phyloP scores from a whole-genome alignment of 2,797 vertebrate genomes.

The Cephalopachus bancanus region DNA sequence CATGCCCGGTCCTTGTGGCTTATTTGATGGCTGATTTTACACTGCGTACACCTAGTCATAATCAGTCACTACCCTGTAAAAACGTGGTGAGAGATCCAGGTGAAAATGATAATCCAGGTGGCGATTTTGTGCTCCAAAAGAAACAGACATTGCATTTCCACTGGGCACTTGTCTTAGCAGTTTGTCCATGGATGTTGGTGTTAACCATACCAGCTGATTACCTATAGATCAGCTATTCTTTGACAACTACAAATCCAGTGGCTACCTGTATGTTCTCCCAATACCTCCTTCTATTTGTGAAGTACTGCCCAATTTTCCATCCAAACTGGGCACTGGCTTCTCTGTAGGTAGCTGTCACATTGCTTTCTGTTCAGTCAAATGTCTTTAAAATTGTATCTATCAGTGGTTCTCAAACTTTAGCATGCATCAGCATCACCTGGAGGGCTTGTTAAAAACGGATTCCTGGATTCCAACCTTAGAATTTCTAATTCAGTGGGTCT shows the following conservation, averaged over 20 bases:
- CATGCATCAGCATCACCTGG: background rate
- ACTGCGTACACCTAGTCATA: background rate
- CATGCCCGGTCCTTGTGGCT: too few relatives aligned
- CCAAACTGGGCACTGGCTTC: background rate
- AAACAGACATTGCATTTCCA: conserved; percentile 20
- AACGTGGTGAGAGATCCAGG: background rate
- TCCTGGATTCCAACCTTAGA: background rate
- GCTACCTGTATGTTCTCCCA: background rate
- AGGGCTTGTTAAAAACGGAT: background rate
- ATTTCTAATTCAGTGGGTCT: conserved; percentile 27
- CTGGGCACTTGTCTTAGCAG: background rate
- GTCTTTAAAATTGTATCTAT: background rate
- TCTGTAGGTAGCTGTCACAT: background rate
- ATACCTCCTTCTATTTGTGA: conserved; percentile 2
- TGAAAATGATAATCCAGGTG: background rate
- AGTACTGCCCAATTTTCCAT: background rate
- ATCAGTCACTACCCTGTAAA: conserved; percentile 26
- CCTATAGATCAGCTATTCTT: background rate
- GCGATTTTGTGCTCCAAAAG: conserved; percentile 49
- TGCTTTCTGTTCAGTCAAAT: conserved; percentile 19
- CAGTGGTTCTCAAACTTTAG: conserved; percentile 21
- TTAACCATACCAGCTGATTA: background rate
- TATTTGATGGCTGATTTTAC: background rate
- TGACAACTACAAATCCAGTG: background rate
- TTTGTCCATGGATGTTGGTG: background rate